These are phyloP conservation scores for Sorex fumeus DNA, from an alignment of 2,113 vertebrate genomes.

Conservation along the genomic window DNA sequence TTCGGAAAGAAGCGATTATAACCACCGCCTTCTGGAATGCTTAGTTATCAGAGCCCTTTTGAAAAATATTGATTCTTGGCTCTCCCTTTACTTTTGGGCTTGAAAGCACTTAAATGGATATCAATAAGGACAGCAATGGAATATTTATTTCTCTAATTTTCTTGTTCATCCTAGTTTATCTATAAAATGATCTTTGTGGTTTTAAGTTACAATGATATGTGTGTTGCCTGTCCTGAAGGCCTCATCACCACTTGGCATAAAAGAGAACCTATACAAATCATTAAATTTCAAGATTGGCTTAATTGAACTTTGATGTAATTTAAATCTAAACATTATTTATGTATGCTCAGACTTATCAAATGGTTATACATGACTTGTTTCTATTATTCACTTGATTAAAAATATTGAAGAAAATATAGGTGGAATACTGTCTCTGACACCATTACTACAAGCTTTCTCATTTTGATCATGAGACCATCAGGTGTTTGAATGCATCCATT, in stretches of 20 bases:
- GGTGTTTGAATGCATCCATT: constrained; percentile 47
- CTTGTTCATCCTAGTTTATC: constrained; percentile 38
- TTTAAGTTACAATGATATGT: constrained; percentile 11
- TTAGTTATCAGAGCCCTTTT: constrained; percentile 3
- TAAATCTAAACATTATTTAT: constrained; percentile 58
- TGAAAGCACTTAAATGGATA: background rate
- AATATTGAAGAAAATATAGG: constrained; percentile 1
- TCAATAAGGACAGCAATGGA: background rate
- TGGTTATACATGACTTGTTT: background rate
- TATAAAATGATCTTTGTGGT: background rate
- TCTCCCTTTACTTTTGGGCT: background rate
- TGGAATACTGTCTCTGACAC: background rate
- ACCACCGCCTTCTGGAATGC: background rate
- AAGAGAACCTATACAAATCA: constrained; percentile 4
- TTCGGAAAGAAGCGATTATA: background rate
- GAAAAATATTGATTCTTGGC: background rate
- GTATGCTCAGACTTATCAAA: constrained; percentile 18
- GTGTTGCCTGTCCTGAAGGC: background rate
- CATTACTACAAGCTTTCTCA: background rate
- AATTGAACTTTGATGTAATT: constrained; percentile 56
- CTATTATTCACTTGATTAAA: constrained; percentile 36
- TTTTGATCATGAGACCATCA: constrained; percentile 21
- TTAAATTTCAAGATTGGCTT: constrained; percentile 45
- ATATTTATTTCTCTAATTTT: background rate
- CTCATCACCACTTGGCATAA: constrained; percentile 15